A percentile compares a stretch with the other conserved stretches of the same genome.
Evolutionary conservation across 2,797 vertebrate species (phyloP).

Genomic region (Acrocephalus scirpaceus): DNA sequence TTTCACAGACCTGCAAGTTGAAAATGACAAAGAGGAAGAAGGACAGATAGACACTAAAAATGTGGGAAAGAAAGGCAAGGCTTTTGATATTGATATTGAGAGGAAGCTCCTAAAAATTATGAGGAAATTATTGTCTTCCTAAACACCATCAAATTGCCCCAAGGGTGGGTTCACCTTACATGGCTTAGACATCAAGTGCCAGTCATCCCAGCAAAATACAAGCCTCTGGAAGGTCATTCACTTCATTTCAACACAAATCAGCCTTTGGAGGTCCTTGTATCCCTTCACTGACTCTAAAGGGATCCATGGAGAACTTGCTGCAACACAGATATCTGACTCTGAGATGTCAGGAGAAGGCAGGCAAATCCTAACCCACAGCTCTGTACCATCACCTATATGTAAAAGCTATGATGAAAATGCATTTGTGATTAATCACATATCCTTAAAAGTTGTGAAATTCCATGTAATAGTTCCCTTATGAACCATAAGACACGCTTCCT

Average conservation of each 20-base stretch:
- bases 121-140: not conserved
- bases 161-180: not conserved
- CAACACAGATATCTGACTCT: not conserved
- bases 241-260: not conserved
- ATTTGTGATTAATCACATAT: not conserved
- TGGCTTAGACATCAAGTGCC: not conserved
- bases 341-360: not conserved
- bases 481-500: not conserved
- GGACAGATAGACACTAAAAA: not conserved
- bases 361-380: not conserved
- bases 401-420: not conserved
- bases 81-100: not conserved
- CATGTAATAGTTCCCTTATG: not conserved
- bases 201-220: not conserved
- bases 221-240: not conserved
- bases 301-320: not conserved
- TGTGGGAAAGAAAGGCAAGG: not conserved
- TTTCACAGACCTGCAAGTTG: not conserved
- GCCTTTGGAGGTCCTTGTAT: not conserved
- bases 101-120: not conserved
- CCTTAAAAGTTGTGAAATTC: not conserved
- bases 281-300: not conserved
- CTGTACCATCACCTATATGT: not conserved
- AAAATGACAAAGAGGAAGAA: not conserved
- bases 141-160: not conserved